These are phyloP conservation scores for Charina bottae DNA, from an alignment of 2,113 vertebrate genomes.

Conservation along the genomic window DNA sequence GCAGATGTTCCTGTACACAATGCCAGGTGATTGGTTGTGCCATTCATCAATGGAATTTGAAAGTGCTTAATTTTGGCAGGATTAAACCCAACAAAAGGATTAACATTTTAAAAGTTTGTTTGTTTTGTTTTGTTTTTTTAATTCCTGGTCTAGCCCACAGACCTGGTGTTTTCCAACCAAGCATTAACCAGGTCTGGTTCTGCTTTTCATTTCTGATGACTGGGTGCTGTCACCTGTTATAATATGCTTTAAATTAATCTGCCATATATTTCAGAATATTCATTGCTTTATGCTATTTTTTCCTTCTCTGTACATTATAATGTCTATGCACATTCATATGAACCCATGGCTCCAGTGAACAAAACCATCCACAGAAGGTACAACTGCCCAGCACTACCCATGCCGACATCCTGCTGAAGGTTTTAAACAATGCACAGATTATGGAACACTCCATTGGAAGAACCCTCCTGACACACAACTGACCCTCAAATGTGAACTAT, in stretches of 20 bases:
- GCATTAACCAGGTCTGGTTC: neutral
- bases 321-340: neutral
- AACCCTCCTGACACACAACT: neutral
- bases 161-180: neutral
- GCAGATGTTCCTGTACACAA: no score
- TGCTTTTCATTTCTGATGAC: neutral
- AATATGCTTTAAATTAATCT: neutral
- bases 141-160: neutral
- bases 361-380: neutral
- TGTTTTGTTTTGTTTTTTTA: neutral
- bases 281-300: neutral
- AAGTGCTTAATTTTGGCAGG: neutral
- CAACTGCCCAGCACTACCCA: neutral
- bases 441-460: neutral
- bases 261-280: neutral
- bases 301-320: neutral
- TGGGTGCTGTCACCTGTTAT: neutral
- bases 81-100: neutral
- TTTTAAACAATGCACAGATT: neutral
- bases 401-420: neutral
- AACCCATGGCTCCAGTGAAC: neutral
- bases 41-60: neutral
- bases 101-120: neutral
- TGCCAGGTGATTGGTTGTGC: no score
- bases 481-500: neutral